Percentiles rank a stretch among this genome's conserved stretches.
Evolutionary conservation across 2,797 vertebrate genomes (phyloP).

Genomic region (Halcyon leucocephala): DNA sequence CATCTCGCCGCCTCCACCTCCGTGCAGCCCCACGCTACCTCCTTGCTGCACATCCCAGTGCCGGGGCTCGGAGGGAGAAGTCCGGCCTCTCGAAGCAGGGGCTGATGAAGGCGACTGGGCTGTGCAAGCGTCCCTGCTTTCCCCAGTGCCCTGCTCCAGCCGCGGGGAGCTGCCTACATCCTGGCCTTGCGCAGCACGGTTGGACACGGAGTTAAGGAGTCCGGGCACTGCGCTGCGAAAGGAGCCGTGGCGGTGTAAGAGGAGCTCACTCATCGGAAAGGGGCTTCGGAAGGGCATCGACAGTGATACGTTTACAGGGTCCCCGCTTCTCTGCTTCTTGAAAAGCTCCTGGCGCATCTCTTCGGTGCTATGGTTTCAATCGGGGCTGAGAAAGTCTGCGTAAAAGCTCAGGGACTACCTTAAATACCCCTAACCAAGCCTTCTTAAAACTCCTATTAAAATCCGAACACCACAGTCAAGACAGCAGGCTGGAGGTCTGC

Average conservation of each 20-base stretch:
- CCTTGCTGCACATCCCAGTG: background rate
- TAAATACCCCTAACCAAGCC: constrained; percentile 37
- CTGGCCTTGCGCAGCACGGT: background rate
- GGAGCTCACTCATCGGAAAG: background rate
- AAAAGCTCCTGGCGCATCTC: background rate
- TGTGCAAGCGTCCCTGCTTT: background rate
- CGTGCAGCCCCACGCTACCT: background rate
- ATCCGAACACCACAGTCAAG: constrained; percentile 39
- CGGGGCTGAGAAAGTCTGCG: background rate
- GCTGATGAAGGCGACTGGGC: background rate
- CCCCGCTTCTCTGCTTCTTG: background rate
- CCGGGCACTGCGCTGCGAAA: fast-evolving
- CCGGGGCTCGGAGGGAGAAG: background rate
- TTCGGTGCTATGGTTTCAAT: background rate
- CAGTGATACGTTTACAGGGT: fast-evolving
- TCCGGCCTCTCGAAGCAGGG: background rate
- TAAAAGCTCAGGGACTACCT: constrained; percentile 28
- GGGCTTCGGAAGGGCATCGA: background rate
- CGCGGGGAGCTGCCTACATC: background rate
- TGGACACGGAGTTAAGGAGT: constrained; percentile 24
- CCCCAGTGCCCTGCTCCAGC: background rate
- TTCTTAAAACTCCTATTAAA: constrained; percentile 64
- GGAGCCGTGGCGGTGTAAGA: background rate
- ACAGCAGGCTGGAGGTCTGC: constrained; percentile 54
- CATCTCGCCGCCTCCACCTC: background rate